phyloP scores from a whole-genome alignment of 2,888 invertebrate species.

The Drosophila niveifrons region DNA sequence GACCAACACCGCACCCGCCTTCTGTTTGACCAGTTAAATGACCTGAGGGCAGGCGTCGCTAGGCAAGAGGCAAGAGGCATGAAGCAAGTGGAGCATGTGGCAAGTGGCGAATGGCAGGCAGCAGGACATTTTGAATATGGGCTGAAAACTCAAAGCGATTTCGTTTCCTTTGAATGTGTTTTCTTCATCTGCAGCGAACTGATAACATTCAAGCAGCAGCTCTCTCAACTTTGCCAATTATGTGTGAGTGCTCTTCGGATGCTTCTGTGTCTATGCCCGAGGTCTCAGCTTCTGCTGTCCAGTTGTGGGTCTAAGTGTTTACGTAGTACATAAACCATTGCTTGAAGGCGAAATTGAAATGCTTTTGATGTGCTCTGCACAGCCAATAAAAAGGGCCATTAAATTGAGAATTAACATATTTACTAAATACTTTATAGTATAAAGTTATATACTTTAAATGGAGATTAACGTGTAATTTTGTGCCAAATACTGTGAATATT shows the following conservation, averaged over 20 bases:
- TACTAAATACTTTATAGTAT: neutral
- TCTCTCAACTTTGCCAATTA: slow-evolving; percentile 70
- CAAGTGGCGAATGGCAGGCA: neutral
- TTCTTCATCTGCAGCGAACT: slow-evolving; percentile 66
- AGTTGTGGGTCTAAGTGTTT: neutral
- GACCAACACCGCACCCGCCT: slow-evolving; percentile 30
- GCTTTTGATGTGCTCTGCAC: slow-evolving; percentile 57
- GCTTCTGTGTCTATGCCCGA: slow-evolving; percentile 9
- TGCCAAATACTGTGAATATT: no score
- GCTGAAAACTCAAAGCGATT: slow-evolving; percentile 56
- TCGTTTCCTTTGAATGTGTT: slow-evolving; percentile 24
- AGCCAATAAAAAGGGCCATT: slow-evolving; percentile 31
- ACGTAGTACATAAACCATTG: slow-evolving; percentile 13
- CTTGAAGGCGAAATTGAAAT: slow-evolving; percentile 25
- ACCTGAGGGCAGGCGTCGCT: slow-evolving; percentile 54
- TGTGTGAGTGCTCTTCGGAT: slow-evolving; percentile 60
- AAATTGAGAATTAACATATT: neutral
- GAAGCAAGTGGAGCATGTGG: slow-evolving; percentile 2
- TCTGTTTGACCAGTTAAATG: slow-evolving; percentile 65
- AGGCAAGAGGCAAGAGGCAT: no score
- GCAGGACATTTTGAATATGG: slow-evolving; percentile 70
- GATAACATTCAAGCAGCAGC: slow-evolving; percentile 72
- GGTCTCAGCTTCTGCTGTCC: slow-evolving; percentile 5
- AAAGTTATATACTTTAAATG: neutral
- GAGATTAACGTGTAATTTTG: no score